Conservation (phyloP, 2,888 invertebrate genomes). For the Linnaemya tessellans region DNA sequence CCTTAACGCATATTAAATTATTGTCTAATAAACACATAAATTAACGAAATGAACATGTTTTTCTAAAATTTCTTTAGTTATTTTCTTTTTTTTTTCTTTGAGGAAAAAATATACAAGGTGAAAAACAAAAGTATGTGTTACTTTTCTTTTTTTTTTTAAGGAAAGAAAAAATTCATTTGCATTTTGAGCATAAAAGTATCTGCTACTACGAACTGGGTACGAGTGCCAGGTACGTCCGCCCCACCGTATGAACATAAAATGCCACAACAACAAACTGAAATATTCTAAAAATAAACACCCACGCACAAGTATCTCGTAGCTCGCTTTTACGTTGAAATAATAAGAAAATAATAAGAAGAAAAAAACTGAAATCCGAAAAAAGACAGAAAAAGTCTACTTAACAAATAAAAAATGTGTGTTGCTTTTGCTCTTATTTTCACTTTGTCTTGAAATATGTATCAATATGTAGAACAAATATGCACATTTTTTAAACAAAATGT, state of each 20-base stretch:
- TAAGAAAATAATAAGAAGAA: neutral
- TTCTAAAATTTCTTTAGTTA: neutral
- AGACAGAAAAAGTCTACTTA: slow-evolving; percentile 9
- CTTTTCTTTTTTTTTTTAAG: neutral
- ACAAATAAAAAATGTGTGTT: slow-evolving; percentile 13
- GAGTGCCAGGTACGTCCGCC: neutral
- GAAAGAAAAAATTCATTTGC: slow-evolving; percentile 6
- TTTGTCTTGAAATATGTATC: slow-evolving; percentile 45
- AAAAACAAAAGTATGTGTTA: neutral
- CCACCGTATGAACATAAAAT: slow-evolving; percentile 24
- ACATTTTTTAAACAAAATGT: slow-evolving; percentile 26
- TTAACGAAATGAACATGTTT: slow-evolving; percentile 14
- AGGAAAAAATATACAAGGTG: neutral
- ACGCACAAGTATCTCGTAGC: slow-evolving; percentile 34
- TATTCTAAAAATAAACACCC: slow-evolving; percentile 56
- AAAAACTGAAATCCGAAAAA: neutral
- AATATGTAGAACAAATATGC: slow-evolving; percentile 59
- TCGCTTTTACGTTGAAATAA: slow-evolving; percentile 14
- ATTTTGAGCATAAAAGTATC: slow-evolving; percentile 27
- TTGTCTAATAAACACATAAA: slow-evolving; percentile 43
- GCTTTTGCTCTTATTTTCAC: slow-evolving; percentile 24
- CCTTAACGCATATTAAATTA: slow-evolving; percentile 35
- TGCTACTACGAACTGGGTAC: neutral
- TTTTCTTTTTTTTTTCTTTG: neutral
- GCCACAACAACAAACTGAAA: slow-evolving; percentile 23